Evolutionary conservation across 2,113 vertebrate species (phyloP), one percentile per base, ranked within the genome.

Genomic region (Podarcis raffonei): DNA sequence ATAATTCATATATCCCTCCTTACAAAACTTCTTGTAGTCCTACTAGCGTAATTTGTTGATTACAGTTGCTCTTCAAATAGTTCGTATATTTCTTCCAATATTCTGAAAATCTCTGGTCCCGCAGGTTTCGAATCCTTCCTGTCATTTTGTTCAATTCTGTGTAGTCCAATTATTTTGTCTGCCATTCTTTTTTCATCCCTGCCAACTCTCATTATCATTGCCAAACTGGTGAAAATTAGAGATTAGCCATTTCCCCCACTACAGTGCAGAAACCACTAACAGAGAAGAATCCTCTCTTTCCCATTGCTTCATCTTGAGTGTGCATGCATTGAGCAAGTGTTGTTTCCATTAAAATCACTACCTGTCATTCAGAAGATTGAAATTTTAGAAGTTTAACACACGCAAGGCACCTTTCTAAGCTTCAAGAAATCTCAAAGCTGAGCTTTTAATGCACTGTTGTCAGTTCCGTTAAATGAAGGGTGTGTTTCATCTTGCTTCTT

Each of bases 171-270:
- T 7, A 42, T 42, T 42, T 42, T 6, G 6, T 42, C 39, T 6
- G 6, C 39, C 39, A 42, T 42, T 42, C 39, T 42, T 42, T 6
- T 42, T 42, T 42, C 39, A 42, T 48, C 42, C 42, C 9, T 48
- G 42, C 42, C 42, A 48, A 23, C 25, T 39, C 13, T 27, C 91
- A 92, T 87, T 87, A 87, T 92, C 85, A 85, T 90, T 91, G 65
- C 78, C 91, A 94, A 93, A 88, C 87, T 91, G 81, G 62, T 89
- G 83, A 75, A 87, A 88, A 87, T 86, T 81, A 93, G 84, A 92
- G 81, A 89, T 92, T 91, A 59, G 69, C 37, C 69, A 65, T 72
- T 93, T 94, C 91, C 84, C 89, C 74, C 42, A 27, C 0, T 83
- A 84, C 71, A 91, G 78, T 39, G 53, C 65, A 68, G 82, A 84